A percentile compares a stretch with the other conserved stretches of the same genome.
Conservation (phyloP, 2,888 invertebrate genomes). For the Colletes collaris region DNA sequence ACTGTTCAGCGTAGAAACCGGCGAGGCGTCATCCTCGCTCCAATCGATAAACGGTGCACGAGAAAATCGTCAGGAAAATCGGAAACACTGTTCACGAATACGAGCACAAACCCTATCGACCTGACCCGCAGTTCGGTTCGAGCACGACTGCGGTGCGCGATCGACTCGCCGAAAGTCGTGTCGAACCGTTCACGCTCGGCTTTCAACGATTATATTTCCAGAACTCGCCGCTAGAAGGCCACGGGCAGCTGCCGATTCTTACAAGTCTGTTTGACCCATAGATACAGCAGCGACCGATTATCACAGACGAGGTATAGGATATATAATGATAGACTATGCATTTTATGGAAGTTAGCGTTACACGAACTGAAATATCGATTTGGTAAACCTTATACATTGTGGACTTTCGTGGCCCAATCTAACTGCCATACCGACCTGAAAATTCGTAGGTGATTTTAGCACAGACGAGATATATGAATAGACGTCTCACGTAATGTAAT, state of each 20-base stretch:
- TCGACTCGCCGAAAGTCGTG: constrained; percentile 44
- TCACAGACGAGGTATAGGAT: no score
- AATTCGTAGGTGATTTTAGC: no score
- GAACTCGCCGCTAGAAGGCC: not conserved
- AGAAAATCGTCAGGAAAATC: constrained; percentile 15
- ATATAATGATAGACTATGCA: no score
- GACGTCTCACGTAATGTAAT: no score
- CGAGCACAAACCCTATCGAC: not conserved
- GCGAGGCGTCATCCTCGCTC: constrained; percentile 30
- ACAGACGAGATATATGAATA: no score
- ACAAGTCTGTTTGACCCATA: not conserved
- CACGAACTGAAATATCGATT: no score
- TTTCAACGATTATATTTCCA: constrained; percentile 7
- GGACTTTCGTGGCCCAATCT: no score
- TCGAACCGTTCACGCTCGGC: constrained; percentile 30
- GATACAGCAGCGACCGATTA: no score
- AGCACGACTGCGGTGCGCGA: constrained; percentile 46
- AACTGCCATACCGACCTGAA: no score
- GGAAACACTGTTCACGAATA: constrained; percentile 14
- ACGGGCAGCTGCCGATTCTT: not conserved
- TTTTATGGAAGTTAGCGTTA: no score
- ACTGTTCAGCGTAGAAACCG: constrained; percentile 14
- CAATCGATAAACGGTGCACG: constrained; percentile 37
- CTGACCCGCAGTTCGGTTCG: constrained; percentile 13
- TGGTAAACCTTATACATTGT: no score